Percentiles rank a stretch among this genome's conserved stretches.
These are phyloP conservation scores for Eilema griseolum DNA, from an alignment of 2,888 invertebrate species.

Conservation along the genomic window DNA sequence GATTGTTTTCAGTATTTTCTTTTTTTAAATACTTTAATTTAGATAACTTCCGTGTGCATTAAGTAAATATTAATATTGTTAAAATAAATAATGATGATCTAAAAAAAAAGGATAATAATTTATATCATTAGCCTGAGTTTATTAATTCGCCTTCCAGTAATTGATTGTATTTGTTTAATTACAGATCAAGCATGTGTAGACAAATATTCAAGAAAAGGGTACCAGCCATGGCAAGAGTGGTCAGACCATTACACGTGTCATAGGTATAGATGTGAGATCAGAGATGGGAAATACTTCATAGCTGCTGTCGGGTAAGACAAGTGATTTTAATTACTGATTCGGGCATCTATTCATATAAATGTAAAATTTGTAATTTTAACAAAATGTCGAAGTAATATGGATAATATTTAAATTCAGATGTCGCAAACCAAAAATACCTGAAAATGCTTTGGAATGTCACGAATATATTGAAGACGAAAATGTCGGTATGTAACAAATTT, in stretches of 20 bases:
- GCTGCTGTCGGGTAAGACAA: constrained; percentile 78
- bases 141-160: too few species aligned
- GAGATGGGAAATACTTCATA: constrained; percentile 83
- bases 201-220: constrained; percentile 84
- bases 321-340: background rate
- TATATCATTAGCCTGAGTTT: too few species aligned
- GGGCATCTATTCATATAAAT: background rate
- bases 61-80: too few species aligned
- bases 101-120: too few species aligned
- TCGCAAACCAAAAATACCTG: constrained; percentile 83
- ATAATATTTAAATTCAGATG: constrained; percentile 63
- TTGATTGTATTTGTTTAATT: background rate
- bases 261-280: constrained; percentile 80
- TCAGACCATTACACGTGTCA: constrained; percentile 84
- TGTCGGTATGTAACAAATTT: constrained; percentile 68
- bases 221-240: constrained; percentile 85
- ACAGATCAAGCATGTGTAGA: constrained; percentile 84
- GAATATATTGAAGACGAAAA: constrained; percentile 85
- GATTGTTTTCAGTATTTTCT: too few species aligned
- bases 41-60: too few species aligned
- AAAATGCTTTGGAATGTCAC: constrained; percentile 82
- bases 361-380: too few species aligned
- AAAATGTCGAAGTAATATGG: background rate
- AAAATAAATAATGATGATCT: too few species aligned
- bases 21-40: too few species aligned